Percentiles rank a stretch among this genome's conserved stretches.
phyloP scores from a whole-genome alignment of 2,888 invertebrate genomes.

The Caenorhabditis sp. region DNA sequence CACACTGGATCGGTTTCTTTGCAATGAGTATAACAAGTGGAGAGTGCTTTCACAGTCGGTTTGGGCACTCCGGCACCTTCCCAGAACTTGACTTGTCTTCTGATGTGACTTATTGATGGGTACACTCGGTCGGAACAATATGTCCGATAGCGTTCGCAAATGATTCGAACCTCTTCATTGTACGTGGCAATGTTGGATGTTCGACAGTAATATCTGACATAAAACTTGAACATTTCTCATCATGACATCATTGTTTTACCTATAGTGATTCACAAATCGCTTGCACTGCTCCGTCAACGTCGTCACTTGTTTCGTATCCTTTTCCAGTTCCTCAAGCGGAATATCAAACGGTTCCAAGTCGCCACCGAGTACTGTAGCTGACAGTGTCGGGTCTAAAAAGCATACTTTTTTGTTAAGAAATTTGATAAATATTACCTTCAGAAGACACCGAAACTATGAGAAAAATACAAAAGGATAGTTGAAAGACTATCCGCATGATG shows the following conservation, averaged over 20 bases:
- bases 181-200: conserved; percentile 78
- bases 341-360: conserved; percentile 76
- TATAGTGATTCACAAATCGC: conserved; percentile 75
- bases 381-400: conserved; percentile 42
- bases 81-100: conserved; percentile 76
- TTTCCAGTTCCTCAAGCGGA: conserved; percentile 74
- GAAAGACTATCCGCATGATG: conserved; percentile 13
- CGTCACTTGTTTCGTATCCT: conserved; percentile 74
- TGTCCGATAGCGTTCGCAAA: conserved; percentile 77
- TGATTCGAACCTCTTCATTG: conserved; percentile 79
- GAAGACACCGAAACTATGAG: neutral
- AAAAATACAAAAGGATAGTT: neutral
- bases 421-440: conserved; percentile 7
- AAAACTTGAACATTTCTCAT: neutral
- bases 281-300: conserved; percentile 78
- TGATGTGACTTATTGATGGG: conserved; percentile 77
- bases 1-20: conserved; percentile 74
- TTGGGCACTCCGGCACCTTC: conserved; percentile 73
- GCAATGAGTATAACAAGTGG: conserved; percentile 72
- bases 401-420: too few species aligned
- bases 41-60: conserved; percentile 66
- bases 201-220: conserved; percentile 76
- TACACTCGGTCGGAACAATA: conserved; percentile 78
- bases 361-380: conserved; percentile 61
- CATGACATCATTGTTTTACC: conserved; percentile 26